Conservation (phyloP, 1,140 invertebrate genomes). For the Harpegnathos saltator region DNA sequence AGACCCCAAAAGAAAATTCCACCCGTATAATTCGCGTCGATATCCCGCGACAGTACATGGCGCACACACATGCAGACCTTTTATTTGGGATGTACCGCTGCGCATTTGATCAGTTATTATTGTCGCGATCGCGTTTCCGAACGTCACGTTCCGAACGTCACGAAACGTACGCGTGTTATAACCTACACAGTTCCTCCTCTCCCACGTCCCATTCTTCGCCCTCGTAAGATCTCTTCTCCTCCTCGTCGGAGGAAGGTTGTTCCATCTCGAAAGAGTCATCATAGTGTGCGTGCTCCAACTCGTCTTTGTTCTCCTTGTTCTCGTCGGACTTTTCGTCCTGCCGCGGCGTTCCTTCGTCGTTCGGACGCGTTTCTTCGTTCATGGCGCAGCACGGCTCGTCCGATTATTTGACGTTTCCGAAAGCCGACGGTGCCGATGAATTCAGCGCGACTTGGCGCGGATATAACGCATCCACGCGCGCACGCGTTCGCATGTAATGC, state of each 20-base stretch:
- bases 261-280: constrained; percentile 22
- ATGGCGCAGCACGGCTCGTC: constrained; percentile 22
- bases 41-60: no score
- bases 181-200: constrained; percentile 19
- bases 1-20: constrained; percentile 16
- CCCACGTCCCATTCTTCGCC: not conserved
- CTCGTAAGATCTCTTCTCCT: constrained; percentile 1
- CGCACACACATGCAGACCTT: no score
- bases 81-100: no score
- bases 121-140: not conserved
- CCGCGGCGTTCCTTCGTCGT: not conserved
- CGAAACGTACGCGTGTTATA: not conserved
- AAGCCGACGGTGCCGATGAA: not conserved
- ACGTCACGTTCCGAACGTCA: not conserved
- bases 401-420: constrained; percentile 37
- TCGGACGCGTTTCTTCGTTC: not conserved
- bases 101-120: not conserved
- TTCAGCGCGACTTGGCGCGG: not conserved
- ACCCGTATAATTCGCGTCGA: no score
- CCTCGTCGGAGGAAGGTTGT: not conserved
- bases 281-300: constrained; percentile 6
- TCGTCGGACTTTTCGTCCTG: not conserved
- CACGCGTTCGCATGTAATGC: constrained; percentile 5
- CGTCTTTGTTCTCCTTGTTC: not conserved
- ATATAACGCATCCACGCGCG: not conserved